A percentile compares a stretch with the other conserved stretches of the same genome.
Conservation (phyloP, 2,888 invertebrate genomes). For the Plagodis pulveraria region DNA sequence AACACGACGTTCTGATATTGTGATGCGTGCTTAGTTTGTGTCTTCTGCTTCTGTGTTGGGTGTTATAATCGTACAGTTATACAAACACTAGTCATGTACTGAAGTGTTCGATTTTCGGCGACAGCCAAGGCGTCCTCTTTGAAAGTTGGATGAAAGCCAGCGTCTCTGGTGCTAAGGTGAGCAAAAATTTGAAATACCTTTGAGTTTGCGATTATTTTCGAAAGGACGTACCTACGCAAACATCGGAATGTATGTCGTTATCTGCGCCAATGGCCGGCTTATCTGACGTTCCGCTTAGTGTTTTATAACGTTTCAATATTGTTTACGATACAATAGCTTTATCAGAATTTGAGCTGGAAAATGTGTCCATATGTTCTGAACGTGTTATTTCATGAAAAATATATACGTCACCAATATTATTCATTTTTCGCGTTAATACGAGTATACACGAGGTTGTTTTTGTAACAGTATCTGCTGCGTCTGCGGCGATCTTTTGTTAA, state of each 20-base stretch:
- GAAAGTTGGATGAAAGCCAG: constrained; percentile 83
- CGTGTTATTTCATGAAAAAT: background rate
- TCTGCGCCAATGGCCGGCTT: constrained; percentile 55
- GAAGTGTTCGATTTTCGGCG: constrained; percentile 72
- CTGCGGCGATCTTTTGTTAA: constrained; percentile 35
- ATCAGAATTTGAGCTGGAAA: constrained; percentile 38
- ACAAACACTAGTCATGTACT: constrained; percentile 51
- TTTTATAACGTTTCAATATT: constrained; percentile 52
- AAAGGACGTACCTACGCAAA: constrained; percentile 37
- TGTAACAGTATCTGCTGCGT: constrained; percentile 26
- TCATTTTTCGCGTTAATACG: background rate
- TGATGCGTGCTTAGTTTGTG: constrained; percentile 69
- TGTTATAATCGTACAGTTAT: constrained; percentile 27
- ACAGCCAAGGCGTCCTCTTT: constrained; percentile 72
- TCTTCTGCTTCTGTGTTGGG: constrained; percentile 44
- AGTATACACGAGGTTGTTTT: constrained; percentile 19
- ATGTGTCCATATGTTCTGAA: constrained; percentile 4
- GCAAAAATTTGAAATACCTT: constrained; percentile 55
- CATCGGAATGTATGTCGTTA: constrained; percentile 50
- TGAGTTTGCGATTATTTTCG: constrained; percentile 47
- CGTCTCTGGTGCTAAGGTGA: constrained; percentile 78
- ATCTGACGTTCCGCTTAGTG: constrained; percentile 55
- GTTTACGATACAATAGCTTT: constrained; percentile 47
- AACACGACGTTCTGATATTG: constrained; percentile 53
- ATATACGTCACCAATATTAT: constrained; percentile 2